phyloP scores from a whole-genome alignment of 1,140 invertebrate species.

The Drosophila teissieri region DNA sequence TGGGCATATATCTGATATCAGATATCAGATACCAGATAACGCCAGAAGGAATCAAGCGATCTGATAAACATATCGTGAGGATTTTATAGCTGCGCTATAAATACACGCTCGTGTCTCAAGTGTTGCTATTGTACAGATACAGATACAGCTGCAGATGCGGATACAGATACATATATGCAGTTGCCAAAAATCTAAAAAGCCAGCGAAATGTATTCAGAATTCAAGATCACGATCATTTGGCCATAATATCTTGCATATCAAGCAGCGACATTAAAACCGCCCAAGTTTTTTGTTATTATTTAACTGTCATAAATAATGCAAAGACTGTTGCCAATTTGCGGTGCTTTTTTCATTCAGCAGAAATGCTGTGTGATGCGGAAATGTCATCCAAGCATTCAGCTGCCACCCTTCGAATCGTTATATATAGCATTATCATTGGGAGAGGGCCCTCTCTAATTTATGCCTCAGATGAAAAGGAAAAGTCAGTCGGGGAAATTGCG shows the following conservation, averaged over 20 bases:
- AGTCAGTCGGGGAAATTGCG: constrained; percentile 28
- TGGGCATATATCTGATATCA: constrained; percentile 4
- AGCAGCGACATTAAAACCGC: constrained; percentile 37
- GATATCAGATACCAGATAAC: constrained; percentile 15
- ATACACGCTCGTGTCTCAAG: constrained; percentile 17
- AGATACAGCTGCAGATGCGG: not conserved
- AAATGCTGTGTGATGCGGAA: constrained; percentile 52
- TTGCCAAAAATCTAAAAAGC: not conserved
- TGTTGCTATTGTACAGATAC: constrained; percentile 9
- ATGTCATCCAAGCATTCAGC: constrained; percentile 41
- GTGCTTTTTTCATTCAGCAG: constrained; percentile 21
- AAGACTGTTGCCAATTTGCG: constrained; percentile 30
- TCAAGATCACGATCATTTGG: constrained; percentile 47
- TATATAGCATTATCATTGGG: not conserved
- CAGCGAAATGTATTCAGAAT: constrained; percentile 35
- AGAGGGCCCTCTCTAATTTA: constrained; percentile 20
- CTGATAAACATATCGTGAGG: constrained; percentile 23
- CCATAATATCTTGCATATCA: constrained; percentile 46
- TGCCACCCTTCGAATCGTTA: constrained; percentile 7
- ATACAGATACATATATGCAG: constrained; percentile 6
- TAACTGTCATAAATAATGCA: constrained; percentile 71
- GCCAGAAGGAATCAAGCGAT: not conserved
- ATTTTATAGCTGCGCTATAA: constrained; percentile 13
- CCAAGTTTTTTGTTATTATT: constrained; percentile 42
- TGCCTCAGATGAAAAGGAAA: constrained; percentile 39